Percentiles rank a stretch among this genome's conserved stretches.
Evolutionary conservation across 2,797 vertebrate species (phyloP).

Genomic region (Ibycter americanus): DNA sequence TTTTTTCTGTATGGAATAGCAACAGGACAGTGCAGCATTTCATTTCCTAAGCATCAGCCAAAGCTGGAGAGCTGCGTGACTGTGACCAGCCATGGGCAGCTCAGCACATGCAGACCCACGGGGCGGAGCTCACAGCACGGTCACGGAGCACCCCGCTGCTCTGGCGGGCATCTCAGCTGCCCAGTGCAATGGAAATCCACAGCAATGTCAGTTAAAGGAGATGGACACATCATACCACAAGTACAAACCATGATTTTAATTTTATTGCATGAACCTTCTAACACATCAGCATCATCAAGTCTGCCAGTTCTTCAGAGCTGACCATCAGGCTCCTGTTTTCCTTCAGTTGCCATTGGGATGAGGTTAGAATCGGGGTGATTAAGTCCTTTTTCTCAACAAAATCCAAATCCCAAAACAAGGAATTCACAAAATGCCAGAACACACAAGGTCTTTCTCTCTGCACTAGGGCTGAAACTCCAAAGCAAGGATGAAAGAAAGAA

Average conservation of each 20-base stretch:
- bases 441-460: not conserved
- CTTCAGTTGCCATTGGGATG: not conserved
- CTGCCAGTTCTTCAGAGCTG: not conserved
- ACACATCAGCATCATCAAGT: not conserved
- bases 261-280: not conserved
- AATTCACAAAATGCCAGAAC: not conserved
- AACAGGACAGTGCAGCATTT: not conserved
- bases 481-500: not conserved
- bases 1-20: not conserved
- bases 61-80: not conserved
- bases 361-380: not conserved
- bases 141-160: not conserved
- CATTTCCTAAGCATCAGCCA: not conserved
- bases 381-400: not conserved
- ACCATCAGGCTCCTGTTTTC: not conserved
- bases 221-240: not conserved
- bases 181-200: not conserved
- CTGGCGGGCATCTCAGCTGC: not conserved
- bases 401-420: not conserved
- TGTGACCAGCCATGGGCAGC: not conserved
- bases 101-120: fast-evolving
- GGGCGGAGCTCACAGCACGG: not conserved
- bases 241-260: not conserved
- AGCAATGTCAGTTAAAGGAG: not conserved
- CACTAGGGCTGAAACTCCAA: not conserved